A percentile compares a stretch with the other conserved stretches of the same genome.
Conservation (phyloP, 2,888 invertebrate species). For the Cosmopolites sordidus region DNA sequence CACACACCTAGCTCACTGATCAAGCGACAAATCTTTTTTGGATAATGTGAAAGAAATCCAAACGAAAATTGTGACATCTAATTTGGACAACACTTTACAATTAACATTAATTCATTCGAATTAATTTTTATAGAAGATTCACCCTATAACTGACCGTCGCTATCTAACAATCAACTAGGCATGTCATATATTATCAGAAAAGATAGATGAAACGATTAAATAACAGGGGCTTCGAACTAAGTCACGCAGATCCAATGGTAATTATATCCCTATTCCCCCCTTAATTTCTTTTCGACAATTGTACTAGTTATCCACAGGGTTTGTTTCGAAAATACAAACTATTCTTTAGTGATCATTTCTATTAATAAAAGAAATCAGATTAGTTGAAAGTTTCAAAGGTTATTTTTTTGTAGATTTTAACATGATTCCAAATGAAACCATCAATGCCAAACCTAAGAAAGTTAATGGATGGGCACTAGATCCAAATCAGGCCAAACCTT, state of each 20-base stretch:
- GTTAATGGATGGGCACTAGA: not conserved
- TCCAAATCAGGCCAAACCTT: not conserved
- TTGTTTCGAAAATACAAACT: too few species aligned
- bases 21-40: too few species aligned
- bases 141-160: not conserved
- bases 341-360: too few species aligned
- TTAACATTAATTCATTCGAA: not conserved
- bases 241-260: not conserved
- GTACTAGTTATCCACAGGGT: not conserved
- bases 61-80: too few species aligned
- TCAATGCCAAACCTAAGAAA: not conserved
- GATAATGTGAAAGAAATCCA: too few species aligned
- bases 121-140: not conserved
- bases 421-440: too few species aligned
- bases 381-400: too few species aligned
- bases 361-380: too few species aligned
- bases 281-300: not conserved
- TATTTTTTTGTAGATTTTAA: too few species aligned
- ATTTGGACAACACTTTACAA: not conserved
- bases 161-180: not conserved
- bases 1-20: too few species aligned
- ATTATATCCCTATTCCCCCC: not conserved
- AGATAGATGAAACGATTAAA: slow-evolving; percentile 2
- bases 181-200: not conserved
- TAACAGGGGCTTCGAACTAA: not conserved